These are phyloP conservation scores for Eupsittula cactorum DNA, from an alignment of 2,113 vertebrate species.

Conservation along the genomic window DNA sequence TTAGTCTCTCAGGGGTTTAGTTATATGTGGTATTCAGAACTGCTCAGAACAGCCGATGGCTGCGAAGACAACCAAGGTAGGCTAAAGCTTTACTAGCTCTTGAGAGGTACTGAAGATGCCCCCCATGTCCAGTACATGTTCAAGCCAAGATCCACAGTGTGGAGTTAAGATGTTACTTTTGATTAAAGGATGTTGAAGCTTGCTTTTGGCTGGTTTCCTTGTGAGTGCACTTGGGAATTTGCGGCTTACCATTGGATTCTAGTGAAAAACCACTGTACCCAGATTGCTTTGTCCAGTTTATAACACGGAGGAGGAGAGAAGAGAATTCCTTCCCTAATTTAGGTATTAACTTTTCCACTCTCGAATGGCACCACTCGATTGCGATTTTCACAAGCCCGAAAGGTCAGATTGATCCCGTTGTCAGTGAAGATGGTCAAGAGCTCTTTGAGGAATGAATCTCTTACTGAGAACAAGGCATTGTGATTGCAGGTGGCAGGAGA, in stretches of 20 bases:
- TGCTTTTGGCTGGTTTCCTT: not conserved
- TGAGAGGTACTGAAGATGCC: not conserved
- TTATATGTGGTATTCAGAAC: not conserved
- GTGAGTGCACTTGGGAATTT: not conserved
- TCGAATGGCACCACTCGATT: not conserved
- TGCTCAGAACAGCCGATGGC: not conserved
- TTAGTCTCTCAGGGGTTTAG: not conserved
- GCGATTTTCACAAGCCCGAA: not conserved
- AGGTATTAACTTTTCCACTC: not conserved
- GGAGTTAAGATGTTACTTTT: not conserved
- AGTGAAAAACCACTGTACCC: not conserved
- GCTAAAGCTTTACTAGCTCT: not conserved
- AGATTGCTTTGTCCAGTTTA: not conserved
- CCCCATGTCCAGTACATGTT: not conserved
- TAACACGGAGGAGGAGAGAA: not conserved
- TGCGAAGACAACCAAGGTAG: not conserved
- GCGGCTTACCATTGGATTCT: not conserved
- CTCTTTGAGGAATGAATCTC: not conserved
- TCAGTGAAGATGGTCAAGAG: not conserved
- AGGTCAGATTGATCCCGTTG: not conserved
- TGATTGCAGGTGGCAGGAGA: not conserved
- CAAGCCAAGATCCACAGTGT: not conserved
- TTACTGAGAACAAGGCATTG: not conserved
- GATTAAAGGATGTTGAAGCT: not conserved
- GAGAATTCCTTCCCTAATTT: constrained; percentile 34